phyloP scores from a whole-genome alignment of 2,113 vertebrate species.

The Ictalurus punctatus region DNA sequence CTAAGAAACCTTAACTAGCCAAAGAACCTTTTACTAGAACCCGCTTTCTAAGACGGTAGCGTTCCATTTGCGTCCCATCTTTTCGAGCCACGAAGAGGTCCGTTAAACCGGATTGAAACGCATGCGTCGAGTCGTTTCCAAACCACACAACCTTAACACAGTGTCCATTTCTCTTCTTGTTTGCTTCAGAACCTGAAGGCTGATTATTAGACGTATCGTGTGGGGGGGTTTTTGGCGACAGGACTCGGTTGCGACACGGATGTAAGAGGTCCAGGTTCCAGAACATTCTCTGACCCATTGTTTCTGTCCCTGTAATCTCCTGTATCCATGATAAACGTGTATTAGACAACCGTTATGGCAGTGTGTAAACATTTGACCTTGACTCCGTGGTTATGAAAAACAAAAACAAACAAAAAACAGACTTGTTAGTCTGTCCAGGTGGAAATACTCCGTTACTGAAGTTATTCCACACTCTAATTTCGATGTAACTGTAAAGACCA shows the following conservation, averaged over 20 bases:
- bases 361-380: neutral
- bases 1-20: too few species aligned
- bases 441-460: neutral
- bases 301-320: neutral
- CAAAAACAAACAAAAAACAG: neutral
- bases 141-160: neutral
- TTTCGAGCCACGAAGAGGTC: neutral
- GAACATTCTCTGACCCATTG: neutral
- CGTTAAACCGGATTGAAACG: neutral
- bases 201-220: neutral
- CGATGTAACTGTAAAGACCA: neutral
- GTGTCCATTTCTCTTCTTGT: neutral
- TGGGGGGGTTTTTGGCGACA: neutral
- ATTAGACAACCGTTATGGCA: neutral
- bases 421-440: neutral
- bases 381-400: neutral
- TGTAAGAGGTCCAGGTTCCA: neutral
- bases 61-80: neutral
- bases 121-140: neutral
- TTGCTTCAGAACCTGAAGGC: neutral
- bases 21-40: neutral
- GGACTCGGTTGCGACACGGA: neutral
- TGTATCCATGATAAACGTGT: neutral
- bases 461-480: neutral
- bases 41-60: neutral